Evolutionary conservation across 1,140 invertebrate genomes (phyloP), one percentile per base, ranked within the genome.

Genomic region (Anastrepha ludens): DNA sequence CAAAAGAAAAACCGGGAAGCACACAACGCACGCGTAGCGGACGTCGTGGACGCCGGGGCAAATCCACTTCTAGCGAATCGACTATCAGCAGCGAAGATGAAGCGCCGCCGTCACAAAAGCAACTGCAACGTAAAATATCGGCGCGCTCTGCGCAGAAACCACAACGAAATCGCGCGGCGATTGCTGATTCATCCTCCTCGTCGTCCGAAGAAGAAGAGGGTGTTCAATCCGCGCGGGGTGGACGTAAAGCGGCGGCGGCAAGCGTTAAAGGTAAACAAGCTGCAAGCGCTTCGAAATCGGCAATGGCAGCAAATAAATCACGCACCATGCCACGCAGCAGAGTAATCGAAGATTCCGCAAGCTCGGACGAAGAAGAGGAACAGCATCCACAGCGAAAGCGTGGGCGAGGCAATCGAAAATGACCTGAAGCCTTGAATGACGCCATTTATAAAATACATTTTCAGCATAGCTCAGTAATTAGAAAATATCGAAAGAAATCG

Each of bases 291-390:
- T 3, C 47, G 2, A 81, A 67, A 67, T 29, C 64, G 15, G 15
- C 4, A 13, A 13, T n/a, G 13, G 15, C 60, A 5, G 64, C n/a
- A 81, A 81, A 29, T 20, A 55, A 81, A 15, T 55, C 74, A n/a
- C 74, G 47, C 47, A 11, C 47, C 29, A 8, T 5, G 29, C 58
- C 47, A 58, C 87, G 78, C 41, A 88, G 60, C 55, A 86, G 86
- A 88, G 87, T 88, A 50, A 88, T 88, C 47, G 85, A 86, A 55
- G 87, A 88, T n/a, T 86, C 87, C 39, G 87, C 50, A 17, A 88
- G 87, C 67, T 88, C 87, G 4, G 87, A 88, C 9, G 86, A 88
- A 50, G 87, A 78, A 2, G 65, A 59, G 47, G 17, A 81, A 29
- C 74, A 81, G n/a, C n/a, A 81, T 81, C 87, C 87, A 6, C 87